Evolutionary conservation across 92 coral and sea anemone genomes (phyloP), one percentile per base, ranked within the genome.

Genomic region (Nematostella vectensis): DNA sequence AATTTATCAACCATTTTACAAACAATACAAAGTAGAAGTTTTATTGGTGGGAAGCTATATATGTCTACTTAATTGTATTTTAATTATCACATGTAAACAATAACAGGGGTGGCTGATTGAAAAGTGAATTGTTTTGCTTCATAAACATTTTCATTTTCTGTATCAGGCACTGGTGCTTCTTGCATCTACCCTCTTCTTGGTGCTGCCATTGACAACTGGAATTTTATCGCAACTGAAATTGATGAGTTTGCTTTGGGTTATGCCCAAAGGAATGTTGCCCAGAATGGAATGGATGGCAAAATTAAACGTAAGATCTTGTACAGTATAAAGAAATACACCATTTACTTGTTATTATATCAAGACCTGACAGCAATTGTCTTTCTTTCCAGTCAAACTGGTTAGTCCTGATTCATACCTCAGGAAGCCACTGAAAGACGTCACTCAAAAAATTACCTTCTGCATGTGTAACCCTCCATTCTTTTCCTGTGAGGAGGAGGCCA

Each of bases 401-500:
- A 39, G 52, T 9, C 45, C 83, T 4, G 78, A 47, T 20, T 73
- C 62, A 37, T 75, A 66, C 55, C 76, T 93, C 13, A 43, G 30
- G 33, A 31, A 58, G 45, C 85, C 88, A 12, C 50, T 75, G 27
- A 49, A 74, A 28, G 63, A 67, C 2, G 79, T 79, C 26, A 76
- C 60, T 2, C 62, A 66, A 33, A 27, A 59, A 15, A 79, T 68
- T 52, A 85, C 81, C 36, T 93, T 93, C 74, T 82, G 88, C 40
- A 93, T 93, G 99, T 93, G 99, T 70, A 93, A 93, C 54, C 99
- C 99, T 16, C 99, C 99, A 18, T 93, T 93, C 68, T 93, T 93
- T 52, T 29, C 77, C 15, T 76, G 80, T 59, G 89, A 89, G 49
- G 79, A 68, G 24, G 96, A 93, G 50, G 87, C 88, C 8, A 63